Evolutionary conservation across 2,888 invertebrate genomes (phyloP), one percentile per base, ranked within the genome.

Genomic region (Lymantria monacha): DNA sequence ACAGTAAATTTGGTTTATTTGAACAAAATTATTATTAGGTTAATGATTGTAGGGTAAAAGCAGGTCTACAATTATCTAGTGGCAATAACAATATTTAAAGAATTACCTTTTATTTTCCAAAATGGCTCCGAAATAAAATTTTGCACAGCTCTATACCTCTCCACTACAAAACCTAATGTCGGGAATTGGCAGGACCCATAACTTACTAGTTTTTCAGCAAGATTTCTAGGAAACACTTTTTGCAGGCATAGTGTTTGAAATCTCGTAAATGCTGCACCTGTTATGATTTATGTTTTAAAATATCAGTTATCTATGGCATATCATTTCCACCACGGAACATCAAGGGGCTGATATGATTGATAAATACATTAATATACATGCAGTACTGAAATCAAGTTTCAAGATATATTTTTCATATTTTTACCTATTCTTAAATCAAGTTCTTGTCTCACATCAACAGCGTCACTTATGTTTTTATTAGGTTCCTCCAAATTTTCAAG

Each of bases 171-270:
- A 1, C 99, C 99, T n/a, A 99, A 91, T 0, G 99, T 99, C 7
- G 99, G 99, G 83, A 99, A 99, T 85, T 99, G 99, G 77, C 99
- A 99, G 53, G 98, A 98, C 1, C 99, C 99, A 81, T 99, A 99
- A 83, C 99, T 99, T 44, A 99, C 96, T 1, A 99, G 81, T 78
- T 95, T 95, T 49, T 96, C 93, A 0, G 94, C 92, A 46, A 97
- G 90, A 64, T 93, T 93, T 37, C 87, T 87, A 0, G 97, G 97
- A 75, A 97, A 97, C 9, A 95, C 93, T 71, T 94, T 94, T 76
- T 96, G 95, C 7, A 99, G 87, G 10, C 98, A 93, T 55, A 99
- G 81, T 0, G 99, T 99, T 92, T 99, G 99, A 74, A 99, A 96
- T 49, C 99, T 93, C 0, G 99, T 99, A 80, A 99, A 99, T 12